A percentile compares a stretch with the other conserved stretches of the same genome.
Conservation (phyloP, 2,797 vertebrate species). For the Coregonus suidteri region DNA sequence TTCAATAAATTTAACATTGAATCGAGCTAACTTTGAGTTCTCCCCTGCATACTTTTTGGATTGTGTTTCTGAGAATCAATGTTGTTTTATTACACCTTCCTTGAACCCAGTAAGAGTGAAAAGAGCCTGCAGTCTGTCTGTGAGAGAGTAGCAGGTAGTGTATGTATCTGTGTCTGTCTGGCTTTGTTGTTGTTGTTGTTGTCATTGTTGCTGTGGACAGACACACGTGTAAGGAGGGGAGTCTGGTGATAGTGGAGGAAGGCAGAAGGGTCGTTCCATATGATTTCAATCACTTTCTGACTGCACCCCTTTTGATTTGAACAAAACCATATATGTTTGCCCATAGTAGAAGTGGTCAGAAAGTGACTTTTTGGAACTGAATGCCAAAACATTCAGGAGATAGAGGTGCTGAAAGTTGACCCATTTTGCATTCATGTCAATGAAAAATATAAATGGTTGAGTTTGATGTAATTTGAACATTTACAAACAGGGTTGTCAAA, state of each 20-base stretch:
- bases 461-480: too few relatives aligned
- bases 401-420: too few relatives aligned
- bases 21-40: not conserved
- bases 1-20: not conserved
- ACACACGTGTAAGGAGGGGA: slow-evolving; percentile 17
- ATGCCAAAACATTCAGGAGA: too few relatives aligned
- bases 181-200: slow-evolving; percentile 5
- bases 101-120: not conserved
- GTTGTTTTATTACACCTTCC: slow-evolving; percentile 11
- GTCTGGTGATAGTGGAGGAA: slow-evolving; percentile 32
- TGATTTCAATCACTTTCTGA: not conserved
- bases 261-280: slow-evolving; percentile 6
- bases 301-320: too few relatives aligned
- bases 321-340: too few relatives aligned
- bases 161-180: not conserved
- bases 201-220: slow-evolving; percentile 5
- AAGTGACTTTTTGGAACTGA: too few relatives aligned
- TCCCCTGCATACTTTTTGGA: slow-evolving; percentile 14
- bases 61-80: slow-evolving; percentile 18
- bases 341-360: too few relatives aligned
- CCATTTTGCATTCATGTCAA: too few relatives aligned
- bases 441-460: too few relatives aligned
- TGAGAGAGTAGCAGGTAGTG: not conserved
- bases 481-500: too few relatives aligned
- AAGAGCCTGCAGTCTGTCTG: not conserved